Evolutionary conservation across 1,140 invertebrate genomes (phyloP), one percentile per base, ranked within the genome.

Genomic region (Drosophila prosaltans): DNA sequence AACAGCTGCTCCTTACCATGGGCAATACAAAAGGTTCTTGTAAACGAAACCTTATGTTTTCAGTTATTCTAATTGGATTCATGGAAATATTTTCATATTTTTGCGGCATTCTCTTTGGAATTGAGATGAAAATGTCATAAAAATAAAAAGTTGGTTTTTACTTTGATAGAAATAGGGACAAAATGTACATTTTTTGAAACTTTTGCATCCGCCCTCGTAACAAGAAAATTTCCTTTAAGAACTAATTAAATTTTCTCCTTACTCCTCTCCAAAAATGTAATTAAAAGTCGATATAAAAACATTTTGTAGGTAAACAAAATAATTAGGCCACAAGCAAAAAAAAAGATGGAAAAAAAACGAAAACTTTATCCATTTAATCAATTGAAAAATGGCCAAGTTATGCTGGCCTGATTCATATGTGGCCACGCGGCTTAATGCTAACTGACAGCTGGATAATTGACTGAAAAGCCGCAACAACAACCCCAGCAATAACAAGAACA

Each of bases 361-460:
- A 51, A 51, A 51, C 7, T 51, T 51, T 51, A 21, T 26, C 45
- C 24, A 51, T 51, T 51, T 51, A 51, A 51, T 51, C 45, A 51
- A 51, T 51, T 51, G 45, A 51, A 51, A 51, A 51, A 51, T 51
- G 45, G 21, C 8, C 45, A 51, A 51, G 45, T 51, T 51, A 51
- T 51, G 45, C 8, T 26, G 21, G 43, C 7, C 10, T 41, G 55
- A 8, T 57, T 76, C 39, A 39, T 59, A 40, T 16, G 59, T 43
- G 54, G 67, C 54, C 21, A 54, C 65, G 40, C 65, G 40, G 26
- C 59, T 59, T 58, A 76, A 60, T 24, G 16, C 43, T 58, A 76
- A 76, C 74, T 77, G 74, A 77, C 74, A 77, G 74, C 24, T 9
- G 55, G 74, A 77, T 77, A 78, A 78, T 72, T 78, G 74, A 58